Percentiles rank a stretch among this genome's conserved stretches.
phyloP scores from a whole-genome alignment of 2,797 vertebrate genomes.

The Melanotaenia pygmaea region DNA sequence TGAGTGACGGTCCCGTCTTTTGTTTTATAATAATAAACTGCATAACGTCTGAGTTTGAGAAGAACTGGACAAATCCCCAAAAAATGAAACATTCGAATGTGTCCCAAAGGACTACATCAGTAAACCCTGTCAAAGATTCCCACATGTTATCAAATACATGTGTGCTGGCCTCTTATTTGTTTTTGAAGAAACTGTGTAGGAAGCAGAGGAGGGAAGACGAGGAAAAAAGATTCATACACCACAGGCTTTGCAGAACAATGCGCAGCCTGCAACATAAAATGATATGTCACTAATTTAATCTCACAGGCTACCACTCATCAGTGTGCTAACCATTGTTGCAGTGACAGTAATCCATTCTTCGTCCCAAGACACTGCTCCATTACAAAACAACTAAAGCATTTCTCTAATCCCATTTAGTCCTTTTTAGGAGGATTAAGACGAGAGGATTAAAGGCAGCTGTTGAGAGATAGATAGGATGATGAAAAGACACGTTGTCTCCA shows the following conservation, averaged over 20 bases:
- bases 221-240: not conserved
- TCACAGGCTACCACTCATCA: slow-evolving; percentile 54
- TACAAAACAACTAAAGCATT: slow-evolving; percentile 70
- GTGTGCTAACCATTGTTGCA: slow-evolving; percentile 29
- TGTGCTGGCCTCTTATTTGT: slow-evolving; percentile 40
- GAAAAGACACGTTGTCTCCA: slow-evolving; percentile 57
- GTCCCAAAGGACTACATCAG: slow-evolving; percentile 27
- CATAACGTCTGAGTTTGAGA: slow-evolving; percentile 34
- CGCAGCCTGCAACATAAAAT: slow-evolving; percentile 26
- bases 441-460: slow-evolving; percentile 75
- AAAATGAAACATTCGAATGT: slow-evolving; percentile 32
- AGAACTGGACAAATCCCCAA: slow-evolving; percentile 8
- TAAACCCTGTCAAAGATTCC: slow-evolving; percentile 29
- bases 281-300: slow-evolving; percentile 45
- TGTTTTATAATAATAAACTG: slow-evolving; percentile 39
- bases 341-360: slow-evolving; percentile 32
- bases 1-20: not conserved
- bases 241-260: slow-evolving; percentile 6
- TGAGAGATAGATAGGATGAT: slow-evolving; percentile 33
- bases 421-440: slow-evolving; percentile 39
- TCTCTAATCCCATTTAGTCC: slow-evolving; percentile 57
- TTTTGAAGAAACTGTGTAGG: slow-evolving; percentile 39
- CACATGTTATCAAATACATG: slow-evolving; percentile 38
- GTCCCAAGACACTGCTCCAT: slow-evolving; percentile 48
- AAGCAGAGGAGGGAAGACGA: slow-evolving; percentile 4